These are phyloP conservation scores for Miichthys miiuy DNA, from an alignment of 2,797 vertebrate species.

Conservation along the genomic window DNA sequence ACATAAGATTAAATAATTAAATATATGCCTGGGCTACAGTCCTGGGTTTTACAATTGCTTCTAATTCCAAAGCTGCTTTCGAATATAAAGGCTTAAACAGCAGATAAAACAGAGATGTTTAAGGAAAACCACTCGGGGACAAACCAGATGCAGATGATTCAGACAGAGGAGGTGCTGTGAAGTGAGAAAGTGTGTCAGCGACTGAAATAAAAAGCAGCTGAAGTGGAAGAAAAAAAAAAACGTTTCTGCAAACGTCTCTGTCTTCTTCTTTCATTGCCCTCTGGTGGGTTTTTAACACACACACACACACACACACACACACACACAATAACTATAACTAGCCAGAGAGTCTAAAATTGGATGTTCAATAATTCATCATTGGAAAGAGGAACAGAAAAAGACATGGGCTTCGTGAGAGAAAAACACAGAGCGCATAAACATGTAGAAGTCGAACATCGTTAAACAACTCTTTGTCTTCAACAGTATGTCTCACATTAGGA, in stretches of 20 bases:
- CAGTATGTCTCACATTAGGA: conserved; percentile 10
- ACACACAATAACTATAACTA: conserved; percentile 18
- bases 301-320: conserved; percentile 8
- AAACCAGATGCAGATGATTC: conserved; percentile 31
- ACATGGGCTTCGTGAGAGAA: conserved; percentile 8
- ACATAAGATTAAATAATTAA: conserved; percentile 23
- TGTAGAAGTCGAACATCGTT: conserved; percentile 36
- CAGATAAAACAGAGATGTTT: conserved; percentile 31
- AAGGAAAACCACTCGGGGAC: conserved; percentile 25
- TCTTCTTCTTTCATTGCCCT: conserved; percentile 41
- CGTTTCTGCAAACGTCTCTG: conserved; percentile 4
- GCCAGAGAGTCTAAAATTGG: conserved; percentile 49
- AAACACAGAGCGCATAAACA: conserved; percentile 4
- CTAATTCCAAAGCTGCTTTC: conserved; percentile 35
- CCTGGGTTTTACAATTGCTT: conserved; percentile 12
- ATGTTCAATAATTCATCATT: conserved; percentile 71
- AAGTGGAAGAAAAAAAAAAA: conserved; percentile 20
- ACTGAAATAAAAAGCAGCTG: conserved; percentile 44
- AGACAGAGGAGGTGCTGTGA: conserved; percentile 16
- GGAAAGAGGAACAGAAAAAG: conserved; percentile 34
- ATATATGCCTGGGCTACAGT: conserved; percentile 4
- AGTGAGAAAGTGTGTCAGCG: conserved; percentile 62
- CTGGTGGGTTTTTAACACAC: conserved; percentile 54
- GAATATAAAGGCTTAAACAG: conserved; percentile 19
- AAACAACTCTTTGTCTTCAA: conserved; percentile 30